phyloP scores from a whole-genome alignment of 2,113 vertebrate genomes.

The Hyperopisus bebe region DNA sequence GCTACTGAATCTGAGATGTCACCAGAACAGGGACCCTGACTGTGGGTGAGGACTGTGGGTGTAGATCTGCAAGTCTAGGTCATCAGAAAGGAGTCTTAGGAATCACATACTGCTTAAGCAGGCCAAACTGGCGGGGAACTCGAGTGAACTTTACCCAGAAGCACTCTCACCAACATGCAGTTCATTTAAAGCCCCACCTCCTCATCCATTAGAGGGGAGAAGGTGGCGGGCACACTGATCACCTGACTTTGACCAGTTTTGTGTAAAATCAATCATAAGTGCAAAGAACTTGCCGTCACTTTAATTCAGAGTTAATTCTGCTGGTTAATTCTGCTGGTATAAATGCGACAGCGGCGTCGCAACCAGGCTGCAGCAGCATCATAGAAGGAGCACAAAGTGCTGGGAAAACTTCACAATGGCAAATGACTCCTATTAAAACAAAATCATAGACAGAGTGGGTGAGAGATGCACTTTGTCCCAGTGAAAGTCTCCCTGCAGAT shows the following conservation, averaged over 20 bases:
- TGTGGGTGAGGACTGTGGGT: not conserved
- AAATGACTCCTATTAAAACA: not conserved
- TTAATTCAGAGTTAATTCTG: not conserved
- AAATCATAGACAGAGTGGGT: not conserved
- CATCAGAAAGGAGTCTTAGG: not conserved
- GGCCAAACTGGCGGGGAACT: not conserved
- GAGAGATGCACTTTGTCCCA: not conserved
- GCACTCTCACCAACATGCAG: not conserved
- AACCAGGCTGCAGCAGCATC: not conserved
- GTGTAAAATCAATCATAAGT: not conserved
- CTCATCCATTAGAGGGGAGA: not conserved
- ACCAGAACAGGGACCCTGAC: not conserved
- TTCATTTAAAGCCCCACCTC: not conserved
- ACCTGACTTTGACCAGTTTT: not conserved
- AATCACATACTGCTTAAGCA: not conserved
- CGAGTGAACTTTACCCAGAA: not conserved
- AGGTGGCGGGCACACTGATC: not conserved
- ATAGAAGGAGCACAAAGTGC: not conserved
- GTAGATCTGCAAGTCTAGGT: not conserved
- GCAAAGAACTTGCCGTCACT: not conserved
- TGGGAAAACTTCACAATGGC: not conserved
- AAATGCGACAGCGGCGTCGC: not conserved
- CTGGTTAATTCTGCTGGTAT: not conserved
- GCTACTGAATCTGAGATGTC: not conserved
- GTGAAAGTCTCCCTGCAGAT: not conserved